Base-by-base conservation (phyloP, 2,888 invertebrate genomes). In the Drosophila algonquin region DNA sequence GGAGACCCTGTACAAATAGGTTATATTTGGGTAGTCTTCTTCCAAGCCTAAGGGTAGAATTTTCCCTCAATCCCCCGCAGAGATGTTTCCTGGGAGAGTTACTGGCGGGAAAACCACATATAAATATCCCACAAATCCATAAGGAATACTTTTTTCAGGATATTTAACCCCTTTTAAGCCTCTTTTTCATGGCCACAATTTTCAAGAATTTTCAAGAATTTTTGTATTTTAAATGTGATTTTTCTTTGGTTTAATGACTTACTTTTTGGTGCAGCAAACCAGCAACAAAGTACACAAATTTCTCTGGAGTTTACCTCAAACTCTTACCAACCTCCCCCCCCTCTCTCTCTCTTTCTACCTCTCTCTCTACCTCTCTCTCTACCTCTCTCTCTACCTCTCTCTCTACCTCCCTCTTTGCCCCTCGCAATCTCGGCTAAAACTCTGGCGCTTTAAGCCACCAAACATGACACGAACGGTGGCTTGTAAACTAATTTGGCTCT, bases 401-500 rank as follows among this genome's bases (percentile, higher is more conserved):
- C n/a, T n/a, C n/a, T n/a, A n/a, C n/a, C n/a, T 6, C 40, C 6
- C n/a, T 7, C 7, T 40, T 40, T 14, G 5, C 14, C 5, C 12
- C n/a, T n/a, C 7, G 2, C 14, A 40, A 40, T 40, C 7, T 2
- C 7, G 6, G 40, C n/a, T 7, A 7, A 7, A 40, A 40, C 40
- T n/a, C 14, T 40, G 7, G 2, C 14, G 40, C 40, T n/a, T 40
- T n/a, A n/a, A 40, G 40, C 35, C 21, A 24, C 10, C 44, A 56
- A 60, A 61, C 47, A 32, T 57, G 69, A 48, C 61, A 61, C 45
- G 10, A 47, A 53, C 46, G 21, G 21, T 51, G 69, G 44, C 18
- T 10, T 1, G 40, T 53, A 62, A 62, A 69, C 69, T 68, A 69
- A 65, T 73, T 77, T 77, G 30, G 46, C 40, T 46, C 69, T 45